A percentile compares a stretch with the other conserved stretches of the same genome.
Evolutionary conservation across 2,888 invertebrate species (phyloP).

Genomic region (Encarsia formosa): DNA sequence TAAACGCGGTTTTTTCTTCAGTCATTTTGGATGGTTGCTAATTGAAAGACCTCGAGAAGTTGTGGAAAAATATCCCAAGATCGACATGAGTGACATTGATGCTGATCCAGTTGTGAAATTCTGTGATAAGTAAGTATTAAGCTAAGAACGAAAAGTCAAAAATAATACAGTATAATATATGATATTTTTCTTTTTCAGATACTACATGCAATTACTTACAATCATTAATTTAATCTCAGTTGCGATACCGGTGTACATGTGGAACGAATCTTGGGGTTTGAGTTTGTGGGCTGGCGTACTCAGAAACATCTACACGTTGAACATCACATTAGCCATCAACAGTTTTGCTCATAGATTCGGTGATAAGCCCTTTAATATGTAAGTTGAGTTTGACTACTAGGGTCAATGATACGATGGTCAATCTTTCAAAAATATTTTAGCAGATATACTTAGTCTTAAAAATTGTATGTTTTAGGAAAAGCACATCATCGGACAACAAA

Average conservation of each 20-base stretch:
- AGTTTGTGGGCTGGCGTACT: background rate
- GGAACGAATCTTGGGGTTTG: background rate
- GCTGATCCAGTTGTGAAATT: background rate
- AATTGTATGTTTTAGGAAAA: background rate
- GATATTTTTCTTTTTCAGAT: background rate
- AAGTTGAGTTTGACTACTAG: no score
- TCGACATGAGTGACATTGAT: background rate
- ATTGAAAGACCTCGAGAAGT: background rate
- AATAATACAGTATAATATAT: background rate
- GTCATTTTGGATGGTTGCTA: background rate
- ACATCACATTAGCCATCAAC: background rate
- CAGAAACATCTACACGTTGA: background rate
- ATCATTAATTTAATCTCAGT: background rate
- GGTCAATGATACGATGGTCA: no score
- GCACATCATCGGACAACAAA: background rate
- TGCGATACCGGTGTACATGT: background rate
- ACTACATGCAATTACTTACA: background rate
- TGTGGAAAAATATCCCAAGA: background rate
- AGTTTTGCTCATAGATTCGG: background rate
- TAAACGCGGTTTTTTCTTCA: background rate
- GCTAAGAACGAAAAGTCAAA: background rate
- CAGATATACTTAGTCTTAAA: no score
- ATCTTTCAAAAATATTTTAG: background rate
- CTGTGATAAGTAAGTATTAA: background rate
- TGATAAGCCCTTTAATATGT: background rate